Conservation (phyloP, 2,797 vertebrate species). For the Valencia hispanica region DNA sequence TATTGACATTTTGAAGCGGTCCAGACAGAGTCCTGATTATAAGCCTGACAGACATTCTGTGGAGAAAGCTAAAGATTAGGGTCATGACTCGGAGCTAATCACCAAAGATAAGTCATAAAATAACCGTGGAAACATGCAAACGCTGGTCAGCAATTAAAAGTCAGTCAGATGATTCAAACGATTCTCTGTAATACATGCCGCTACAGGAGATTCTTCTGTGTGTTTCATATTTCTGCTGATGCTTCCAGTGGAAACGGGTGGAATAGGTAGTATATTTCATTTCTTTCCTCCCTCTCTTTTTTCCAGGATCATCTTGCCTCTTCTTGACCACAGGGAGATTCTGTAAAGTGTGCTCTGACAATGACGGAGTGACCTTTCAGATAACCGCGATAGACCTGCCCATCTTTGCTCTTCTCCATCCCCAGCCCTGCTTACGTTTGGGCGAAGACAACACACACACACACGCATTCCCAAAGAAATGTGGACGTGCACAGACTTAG, state of each 20-base stretch:
- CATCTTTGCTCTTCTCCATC: constrained; percentile 47
- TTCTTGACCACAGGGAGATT: constrained; percentile 53
- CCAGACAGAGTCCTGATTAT: no score
- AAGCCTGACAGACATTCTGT: no score
- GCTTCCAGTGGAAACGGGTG: background rate
- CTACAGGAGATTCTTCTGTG: background rate
- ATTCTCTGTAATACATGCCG: background rate
- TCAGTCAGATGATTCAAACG: background rate
- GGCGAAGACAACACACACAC: constrained; percentile 16
- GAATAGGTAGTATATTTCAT: constrained; percentile 16
- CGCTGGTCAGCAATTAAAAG: background rate
- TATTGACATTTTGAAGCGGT: no score
- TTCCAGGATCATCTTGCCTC: constrained; percentile 58
- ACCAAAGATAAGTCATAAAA: background rate
- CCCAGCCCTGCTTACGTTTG: constrained; percentile 24
- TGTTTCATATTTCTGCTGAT: background rate
- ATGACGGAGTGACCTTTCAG: constrained; percentile 81
- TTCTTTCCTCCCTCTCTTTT: constrained; percentile 20
- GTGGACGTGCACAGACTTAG: constrained; percentile 16
- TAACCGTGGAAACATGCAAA: background rate
- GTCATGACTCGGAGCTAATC: no score
- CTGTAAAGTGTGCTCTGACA: constrained; percentile 63
- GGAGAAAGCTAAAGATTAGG: no score
- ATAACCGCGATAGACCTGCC: constrained; percentile 72
- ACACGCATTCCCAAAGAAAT: constrained; percentile 7